A percentile compares a stretch with the other conserved stretches of the same genome.
These are phyloP conservation scores for Heliocidaris tuberculata DNA, from an alignment of 35 echinoderm and acorn worm species.

Conservation along the genomic window DNA sequence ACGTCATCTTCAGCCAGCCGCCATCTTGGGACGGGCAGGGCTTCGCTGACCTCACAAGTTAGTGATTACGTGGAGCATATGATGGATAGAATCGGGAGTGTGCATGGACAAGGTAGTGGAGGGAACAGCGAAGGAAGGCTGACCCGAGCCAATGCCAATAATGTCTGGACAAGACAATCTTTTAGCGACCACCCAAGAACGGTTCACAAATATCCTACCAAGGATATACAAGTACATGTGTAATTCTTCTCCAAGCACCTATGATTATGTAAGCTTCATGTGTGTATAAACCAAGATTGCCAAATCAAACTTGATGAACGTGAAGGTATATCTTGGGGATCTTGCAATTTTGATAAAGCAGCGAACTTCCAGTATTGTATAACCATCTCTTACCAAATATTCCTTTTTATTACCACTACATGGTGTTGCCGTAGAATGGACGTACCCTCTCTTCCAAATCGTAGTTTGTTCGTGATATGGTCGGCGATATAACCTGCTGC, in stretches of 20 bases:
- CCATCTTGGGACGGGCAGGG: slow-evolving; percentile 34
- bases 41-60: slow-evolving; percentile 48
- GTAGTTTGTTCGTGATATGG: neutral
- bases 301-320: neutral
- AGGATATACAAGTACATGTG: slow-evolving; percentile 65
- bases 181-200: slow-evolving; percentile 45
- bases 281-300: slow-evolving; percentile 10
- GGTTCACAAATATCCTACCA: slow-evolving; percentile 42
- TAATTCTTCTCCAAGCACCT: neutral
- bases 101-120: slow-evolving; percentile 1
- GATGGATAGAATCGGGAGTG: slow-evolving; percentile 70
- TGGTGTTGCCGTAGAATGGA: neutral
- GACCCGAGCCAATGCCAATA: slow-evolving; percentile 40
- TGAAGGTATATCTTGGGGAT: neutral
- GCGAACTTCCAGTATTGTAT: neutral
- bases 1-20: neutral
- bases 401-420: neutral
- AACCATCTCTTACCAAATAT: slow-evolving; percentile 13
- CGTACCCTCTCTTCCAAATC: neutral
- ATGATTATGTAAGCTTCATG: neutral
- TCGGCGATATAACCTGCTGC: neutral
- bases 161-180: slow-evolving; percentile 51
- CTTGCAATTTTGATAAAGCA: slow-evolving; percentile 4
- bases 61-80: slow-evolving; percentile 83
- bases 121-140: slow-evolving; percentile 27